Base-by-base conservation (phyloP, 2,888 invertebrate species). In the Tetropium fuscum region DNA sequence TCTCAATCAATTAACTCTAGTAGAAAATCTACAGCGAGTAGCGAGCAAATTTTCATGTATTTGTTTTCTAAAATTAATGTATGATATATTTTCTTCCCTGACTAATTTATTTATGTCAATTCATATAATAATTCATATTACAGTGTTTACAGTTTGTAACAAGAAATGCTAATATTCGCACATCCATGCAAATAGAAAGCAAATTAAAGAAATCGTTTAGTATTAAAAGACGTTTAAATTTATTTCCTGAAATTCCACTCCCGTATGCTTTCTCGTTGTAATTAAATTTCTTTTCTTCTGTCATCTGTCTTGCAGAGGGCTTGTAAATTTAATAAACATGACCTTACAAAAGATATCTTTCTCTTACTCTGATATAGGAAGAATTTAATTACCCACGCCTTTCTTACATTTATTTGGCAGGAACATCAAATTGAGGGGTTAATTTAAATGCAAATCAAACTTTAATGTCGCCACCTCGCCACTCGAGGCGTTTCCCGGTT, bases 211-310 rank as follows among this genome's bases (percentile, higher is more conserved):
- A 48, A 34, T 15, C 36, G 38, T 36, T 36, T 22, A 15, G 22
- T 10, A 11, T 15, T 34, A 48, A 48, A 34, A 8, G 19, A 15
- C 22, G 18, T 48, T 36, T 32, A 47, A 47, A 47, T 47, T 47
- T 47, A 47, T 34, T 47, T 18, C 19, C 38, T 15, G 22, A 48
- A 51, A 40, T 51, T 51, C 51, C 51, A 51, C 40, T 51, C 40
- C 40, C 51, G 27, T 22, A 40, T 51, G 51, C 40, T 51, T 51
- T 18, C 8, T 11, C 38, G 16, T 18, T 51, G 51, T 51, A 51
- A 51, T 51, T 51, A 51, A 40, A 48, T 48, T 51, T 51, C 40
- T 51, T 40, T 49, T 51, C n/a, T 38, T 51, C 40, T 25, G 51
- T 27, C 27, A 18, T 38, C 27, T 36, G 16, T 40, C 40, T 13